Percentiles rank a stretch among this genome's conserved stretches.
Conservation (phyloP, 2,888 invertebrate species). For the Apamea anceps region DNA sequence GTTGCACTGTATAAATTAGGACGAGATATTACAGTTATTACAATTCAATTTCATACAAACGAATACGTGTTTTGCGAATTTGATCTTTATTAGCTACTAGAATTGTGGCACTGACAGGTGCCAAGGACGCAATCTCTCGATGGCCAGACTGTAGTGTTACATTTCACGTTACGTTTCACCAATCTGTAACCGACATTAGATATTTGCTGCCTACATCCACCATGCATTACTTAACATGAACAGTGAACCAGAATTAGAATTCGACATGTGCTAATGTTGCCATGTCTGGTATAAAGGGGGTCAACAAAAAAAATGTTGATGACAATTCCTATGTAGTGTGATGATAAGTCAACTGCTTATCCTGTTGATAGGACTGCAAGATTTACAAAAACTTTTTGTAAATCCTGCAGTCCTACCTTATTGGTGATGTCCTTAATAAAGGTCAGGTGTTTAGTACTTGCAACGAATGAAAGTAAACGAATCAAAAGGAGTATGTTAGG, state of each 20-base stretch:
- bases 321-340: not conserved
- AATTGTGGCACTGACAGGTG: too few relatives aligned
- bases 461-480: not conserved
- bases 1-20: not conserved
- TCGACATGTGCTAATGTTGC: not conserved
- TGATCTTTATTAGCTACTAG: too few relatives aligned
- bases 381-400: not conserved
- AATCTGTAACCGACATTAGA: not conserved
- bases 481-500: not conserved
- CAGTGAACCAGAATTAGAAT: not conserved
- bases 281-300: not conserved
- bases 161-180: not conserved
- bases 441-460: not conserved
- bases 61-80: too few relatives aligned
- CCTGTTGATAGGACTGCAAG: not conserved
- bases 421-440: not conserved
- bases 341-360: not conserved
- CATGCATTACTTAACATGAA: not conserved
- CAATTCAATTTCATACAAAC: too few relatives aligned
- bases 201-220: not conserved
- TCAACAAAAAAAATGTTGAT: not conserved
- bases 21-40: not conserved
- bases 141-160: not conserved
- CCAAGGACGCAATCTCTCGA: too few relatives aligned
- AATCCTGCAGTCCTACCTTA: not conserved